Base-by-base conservation (phyloP, 2,888 invertebrate genomes). In the Scotopteryx bipunctaria region DNA sequence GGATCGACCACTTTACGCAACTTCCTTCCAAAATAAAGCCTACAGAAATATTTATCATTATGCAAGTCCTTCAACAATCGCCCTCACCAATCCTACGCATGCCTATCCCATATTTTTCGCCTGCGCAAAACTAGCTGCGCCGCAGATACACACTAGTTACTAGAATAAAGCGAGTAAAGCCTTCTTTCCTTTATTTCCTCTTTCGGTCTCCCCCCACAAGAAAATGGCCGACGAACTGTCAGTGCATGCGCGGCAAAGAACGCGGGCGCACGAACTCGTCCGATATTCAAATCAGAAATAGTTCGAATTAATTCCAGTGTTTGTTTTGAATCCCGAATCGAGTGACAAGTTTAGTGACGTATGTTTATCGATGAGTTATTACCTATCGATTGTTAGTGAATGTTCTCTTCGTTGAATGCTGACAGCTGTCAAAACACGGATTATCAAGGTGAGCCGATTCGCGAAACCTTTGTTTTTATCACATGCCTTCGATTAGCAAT, bases 381-480 rank as follows among this genome's bases (percentile, higher is more conserved):
- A 37, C n/a, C 41, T 23, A 25, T 62, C 51, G 43, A 46, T 55
- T 38, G 37, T 40, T 38, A 47, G 53, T 61, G 50, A 25, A 44
- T 53, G 43, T 79, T 79, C 74, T 73, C 76, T 74, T 78, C 79
- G 81, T 83, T 83, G 75, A 80, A 67, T 59, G 66, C 67, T 46
- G 31, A n/a, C 81, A 84, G 78, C 84, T 87, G 86, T 86, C 81
- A 85, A 84, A 87, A 84, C 79, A 74, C 72, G 70, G 71, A 76
- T 71, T 74, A 75, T 71, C 78, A 79, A 88, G 87, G 87, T 87
- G 72, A 84, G 83, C 36, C 61, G 66, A 77, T 76, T 76, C 69
- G 63, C 57, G 60, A 72, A 71, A 64, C 53, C 61, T 65, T 68
- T 64, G 65, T 54, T 54, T 48, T 44, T 44, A 47, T 43, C 23